Conservation (phyloP, 2,888 invertebrate genomes). For the Blera fallax region DNA sequence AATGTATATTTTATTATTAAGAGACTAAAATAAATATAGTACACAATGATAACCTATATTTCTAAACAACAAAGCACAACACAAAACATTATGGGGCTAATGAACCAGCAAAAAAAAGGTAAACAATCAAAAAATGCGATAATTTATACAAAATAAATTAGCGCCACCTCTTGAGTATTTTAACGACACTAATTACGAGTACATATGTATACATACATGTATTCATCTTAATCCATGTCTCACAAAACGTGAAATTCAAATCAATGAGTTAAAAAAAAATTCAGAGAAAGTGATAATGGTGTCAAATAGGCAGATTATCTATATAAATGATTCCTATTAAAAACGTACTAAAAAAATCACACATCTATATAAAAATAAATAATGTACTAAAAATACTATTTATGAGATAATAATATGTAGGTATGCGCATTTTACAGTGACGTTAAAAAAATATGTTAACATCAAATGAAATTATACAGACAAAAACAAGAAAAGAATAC, state of each 20-base stretch:
- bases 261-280: background rate
- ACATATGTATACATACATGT: background rate
- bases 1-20: background rate
- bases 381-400: background rate
- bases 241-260: background rate
- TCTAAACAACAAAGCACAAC: background rate
- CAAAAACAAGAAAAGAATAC: background rate
- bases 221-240: background rate
- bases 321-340: background rate
- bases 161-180: background rate
- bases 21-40: background rate
- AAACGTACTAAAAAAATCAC: background rate
- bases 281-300: background rate
- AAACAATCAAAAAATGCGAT: constrained; percentile 2
- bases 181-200: background rate
- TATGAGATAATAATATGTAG: background rate
- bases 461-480: background rate
- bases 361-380: background rate
- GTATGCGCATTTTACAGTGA: background rate
- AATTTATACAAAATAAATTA: background rate
- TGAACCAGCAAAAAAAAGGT: background rate
- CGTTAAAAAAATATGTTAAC: background rate
- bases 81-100: background rate
- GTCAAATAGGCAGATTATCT: background rate
- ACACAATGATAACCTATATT: background rate